A percentile compares a stretch with the other conserved stretches of the same genome.
phyloP scores from a whole-genome alignment of 2,888 invertebrate genomes.

The Metopia argyrocephala region DNA sequence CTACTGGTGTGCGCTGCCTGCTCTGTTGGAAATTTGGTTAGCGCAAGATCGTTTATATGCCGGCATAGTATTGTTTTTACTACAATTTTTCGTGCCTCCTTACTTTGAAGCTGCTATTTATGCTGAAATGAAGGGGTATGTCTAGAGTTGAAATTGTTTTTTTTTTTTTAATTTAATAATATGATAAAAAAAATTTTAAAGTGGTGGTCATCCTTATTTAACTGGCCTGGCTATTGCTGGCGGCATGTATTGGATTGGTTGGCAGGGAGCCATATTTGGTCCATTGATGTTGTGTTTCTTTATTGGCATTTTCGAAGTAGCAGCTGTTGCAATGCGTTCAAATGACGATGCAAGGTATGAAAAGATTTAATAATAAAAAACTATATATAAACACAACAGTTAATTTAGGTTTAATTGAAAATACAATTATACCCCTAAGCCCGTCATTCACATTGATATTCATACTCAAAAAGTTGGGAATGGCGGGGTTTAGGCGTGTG shows the following conservation, averaged over 20 bases:
- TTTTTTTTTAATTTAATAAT: background rate
- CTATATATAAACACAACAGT: too few relatives aligned
- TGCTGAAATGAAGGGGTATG: slow-evolving; percentile 96
- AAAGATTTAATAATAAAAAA: too few relatives aligned
- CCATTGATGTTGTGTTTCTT: slow-evolving; percentile 96
- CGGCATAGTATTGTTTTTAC: slow-evolving; percentile 88
- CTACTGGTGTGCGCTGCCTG: slow-evolving; percentile 96
- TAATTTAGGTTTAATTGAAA: too few relatives aligned
- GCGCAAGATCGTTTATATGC: slow-evolving; percentile 90
- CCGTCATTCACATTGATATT: too few relatives aligned
- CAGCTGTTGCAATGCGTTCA: slow-evolving; percentile 83
- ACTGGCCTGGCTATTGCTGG: slow-evolving; percentile 98
- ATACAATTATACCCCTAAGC: too few relatives aligned
- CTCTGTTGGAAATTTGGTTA: slow-evolving; percentile 96
- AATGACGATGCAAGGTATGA: slow-evolving; percentile 75
- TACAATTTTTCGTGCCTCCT: slow-evolving; percentile 91
- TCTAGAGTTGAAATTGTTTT: background rate
- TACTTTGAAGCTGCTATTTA: slow-evolving; percentile 97
- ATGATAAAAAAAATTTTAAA: slow-evolving; percentile 73
- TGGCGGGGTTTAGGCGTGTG: too few relatives aligned
- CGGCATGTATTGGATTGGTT: slow-evolving; percentile 97
- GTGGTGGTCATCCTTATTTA: slow-evolving; percentile 96
- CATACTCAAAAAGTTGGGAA: too few relatives aligned
- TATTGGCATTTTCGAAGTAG: slow-evolving; percentile 93
- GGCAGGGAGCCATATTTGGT: slow-evolving; percentile 97